Conservation (phyloP, 2,888 invertebrate genomes). For the Acrocera orbiculus region DNA sequence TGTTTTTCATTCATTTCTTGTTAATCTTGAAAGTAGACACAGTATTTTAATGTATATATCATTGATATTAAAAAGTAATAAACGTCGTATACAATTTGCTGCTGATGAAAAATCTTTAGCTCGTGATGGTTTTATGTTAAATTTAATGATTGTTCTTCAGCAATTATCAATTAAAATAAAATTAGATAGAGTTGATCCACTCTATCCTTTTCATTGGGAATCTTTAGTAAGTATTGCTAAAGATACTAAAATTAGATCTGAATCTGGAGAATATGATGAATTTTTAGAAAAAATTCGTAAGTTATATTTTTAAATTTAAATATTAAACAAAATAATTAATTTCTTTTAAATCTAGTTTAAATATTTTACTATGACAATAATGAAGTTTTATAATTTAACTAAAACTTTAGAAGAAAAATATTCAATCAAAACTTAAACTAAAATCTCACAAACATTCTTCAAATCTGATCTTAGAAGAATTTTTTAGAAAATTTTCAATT, state of each 20-base stretch:
- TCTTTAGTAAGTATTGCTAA: slow-evolving; percentile 54
- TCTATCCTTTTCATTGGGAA: slow-evolving; percentile 74
- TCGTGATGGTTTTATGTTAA: slow-evolving; percentile 91
- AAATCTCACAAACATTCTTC: too few species aligned
- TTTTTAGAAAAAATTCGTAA: slow-evolving; percentile 53
- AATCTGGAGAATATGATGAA: slow-evolving; percentile 60
- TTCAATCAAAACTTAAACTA: too few species aligned
- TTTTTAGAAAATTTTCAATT: not conserved
- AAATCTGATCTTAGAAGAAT: not conserved
- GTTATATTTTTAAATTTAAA: slow-evolving; percentile 11
- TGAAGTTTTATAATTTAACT: too few species aligned
- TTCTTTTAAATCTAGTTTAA: too few species aligned
- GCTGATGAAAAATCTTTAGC: slow-evolving; percentile 74
- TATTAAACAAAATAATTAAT: not conserved
- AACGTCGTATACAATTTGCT: slow-evolving; percentile 77
- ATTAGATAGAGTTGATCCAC: slow-evolving; percentile 72
- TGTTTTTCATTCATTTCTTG: slow-evolving; percentile 66
- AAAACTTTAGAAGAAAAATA: too few species aligned
- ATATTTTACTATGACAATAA: too few species aligned
- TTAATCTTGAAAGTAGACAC: slow-evolving; percentile 65
- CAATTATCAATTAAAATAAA: slow-evolving; percentile 78
- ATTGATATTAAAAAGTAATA: slow-evolving; percentile 58
- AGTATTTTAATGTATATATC: slow-evolving; percentile 64
- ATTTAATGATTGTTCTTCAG: slow-evolving; percentile 79
- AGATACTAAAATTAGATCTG: slow-evolving; percentile 69